Conservation (phyloP, 1,140 invertebrate genomes). For the Epicauta chinensis region DNA sequence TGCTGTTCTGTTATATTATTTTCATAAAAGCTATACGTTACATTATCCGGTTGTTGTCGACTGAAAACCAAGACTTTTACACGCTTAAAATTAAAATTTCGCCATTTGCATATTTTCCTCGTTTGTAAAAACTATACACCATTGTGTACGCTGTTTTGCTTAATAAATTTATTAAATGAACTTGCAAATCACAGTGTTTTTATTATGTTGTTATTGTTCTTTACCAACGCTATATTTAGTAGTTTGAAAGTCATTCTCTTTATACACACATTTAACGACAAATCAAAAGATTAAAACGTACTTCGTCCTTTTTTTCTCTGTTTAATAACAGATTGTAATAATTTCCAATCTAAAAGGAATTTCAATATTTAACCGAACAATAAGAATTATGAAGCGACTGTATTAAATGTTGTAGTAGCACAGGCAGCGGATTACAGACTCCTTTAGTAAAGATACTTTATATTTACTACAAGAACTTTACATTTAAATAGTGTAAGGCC, state of each 20-base stretch:
- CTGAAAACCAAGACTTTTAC: slow-evolving; percentile 10
- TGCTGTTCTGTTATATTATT: no score
- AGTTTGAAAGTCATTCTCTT: no score
- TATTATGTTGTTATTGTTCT: slow-evolving; percentile 12
- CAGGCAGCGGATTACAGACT: slow-evolving; percentile 13
- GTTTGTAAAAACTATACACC: slow-evolving; percentile 10
- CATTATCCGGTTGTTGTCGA: no score
- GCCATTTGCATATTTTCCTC: slow-evolving; percentile 12
- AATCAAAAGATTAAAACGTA: no score
- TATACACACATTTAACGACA: no score
- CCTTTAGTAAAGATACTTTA: slow-evolving; percentile 14
- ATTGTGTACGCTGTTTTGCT: slow-evolving; percentile 7
- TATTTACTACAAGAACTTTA: slow-evolving; percentile 25
- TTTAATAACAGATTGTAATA: no score
- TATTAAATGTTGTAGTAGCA: slow-evolving; percentile 9
- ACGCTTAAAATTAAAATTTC: slow-evolving; percentile 14
- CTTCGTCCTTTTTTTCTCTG: no score
- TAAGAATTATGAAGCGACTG: slow-evolving; percentile 17
- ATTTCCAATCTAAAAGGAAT: no score
- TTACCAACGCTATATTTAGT: not conserved
- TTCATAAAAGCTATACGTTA: no score
- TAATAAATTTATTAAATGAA: slow-evolving; percentile 18
- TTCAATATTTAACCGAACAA: not conserved
- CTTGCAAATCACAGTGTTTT: slow-evolving; percentile 16
- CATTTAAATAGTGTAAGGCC: slow-evolving; percentile 25